These are phyloP conservation scores for Ormyrus nitidulus DNA, from an alignment of 2,888 invertebrate species.

Conservation along the genomic window DNA sequence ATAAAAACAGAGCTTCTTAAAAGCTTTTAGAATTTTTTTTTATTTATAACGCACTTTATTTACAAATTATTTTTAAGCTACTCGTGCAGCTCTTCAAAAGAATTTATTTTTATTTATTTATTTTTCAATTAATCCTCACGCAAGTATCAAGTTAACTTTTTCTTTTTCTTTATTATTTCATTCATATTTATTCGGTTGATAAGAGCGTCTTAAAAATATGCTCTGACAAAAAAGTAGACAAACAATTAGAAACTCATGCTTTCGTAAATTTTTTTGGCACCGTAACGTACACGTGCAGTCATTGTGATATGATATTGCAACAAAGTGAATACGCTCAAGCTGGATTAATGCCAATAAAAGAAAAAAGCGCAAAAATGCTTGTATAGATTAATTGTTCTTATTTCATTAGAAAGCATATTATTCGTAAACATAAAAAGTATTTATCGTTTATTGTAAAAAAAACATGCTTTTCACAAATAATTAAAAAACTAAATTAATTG, in stretches of 20 bases:
- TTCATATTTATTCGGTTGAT: not conserved
- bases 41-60: slow-evolving; percentile 12
- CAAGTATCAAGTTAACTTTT: not conserved
- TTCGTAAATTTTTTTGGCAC: not conserved
- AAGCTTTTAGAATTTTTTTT: slow-evolving; percentile 6
- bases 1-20: slow-evolving; percentile 38
- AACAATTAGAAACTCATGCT: not conserved
- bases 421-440: slow-evolving; percentile 18
- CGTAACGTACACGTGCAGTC: no score
- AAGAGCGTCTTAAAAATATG: slow-evolving; percentile 10
- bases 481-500: slow-evolving; percentile 1
- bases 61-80: slow-evolving; percentile 12
- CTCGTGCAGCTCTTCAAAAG: not conserved
- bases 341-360: no score
- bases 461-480: not conserved
- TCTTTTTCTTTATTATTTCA: not conserved
- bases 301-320: no score
- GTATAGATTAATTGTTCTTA: no score
- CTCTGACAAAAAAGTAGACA: not conserved
- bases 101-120: not conserved
- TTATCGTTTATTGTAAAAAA: not conserved
- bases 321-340: no score
- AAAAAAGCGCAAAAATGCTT: no score
- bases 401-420: slow-evolving; percentile 4
- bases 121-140: not conserved